Base-by-base conservation (phyloP, 2,797 vertebrate species). In the Eidolon dupreanum region DNA sequence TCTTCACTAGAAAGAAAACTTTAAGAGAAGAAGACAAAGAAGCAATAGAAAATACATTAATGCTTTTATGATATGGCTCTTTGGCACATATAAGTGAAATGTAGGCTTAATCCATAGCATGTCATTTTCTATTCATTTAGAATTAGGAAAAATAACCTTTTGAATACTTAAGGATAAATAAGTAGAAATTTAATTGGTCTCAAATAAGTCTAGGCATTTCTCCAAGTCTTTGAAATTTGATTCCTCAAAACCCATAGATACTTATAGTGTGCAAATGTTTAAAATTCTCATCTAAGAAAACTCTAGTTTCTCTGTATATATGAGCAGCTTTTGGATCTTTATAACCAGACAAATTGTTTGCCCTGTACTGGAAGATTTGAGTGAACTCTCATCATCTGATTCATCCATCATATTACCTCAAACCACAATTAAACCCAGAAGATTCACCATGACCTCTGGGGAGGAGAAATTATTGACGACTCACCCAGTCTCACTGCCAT, bases 121-220 rank as follows among this genome's bases (percentile, higher is more conserved):
- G 63, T 61, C 53, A 57, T 85, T 97, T 93, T 78, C 92, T 94
- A 86, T 85, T 82, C 66, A 90, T 90, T 89, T 93, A 90, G 90
- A 95, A 90, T 93, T 95, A 94, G 93, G 81, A 88, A 97, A 94
- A 92, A 95, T 90, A 94, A 92, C 68, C 38, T 86, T 96, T 90
- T 77, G 71, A 92, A 68, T 83, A 59, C 51, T 38, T 90, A 70
- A 59, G 19, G 13, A 93, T 95, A 95, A 93, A 74, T 91, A 95
- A 93, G 70, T 96, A 55, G 59, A 96, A 94, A 92, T 66, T 71
- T 88, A 93, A 70, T 82, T 74, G 33, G 28, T 83, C 83, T 92
- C 31, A 77, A 94, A 41, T 81, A 93, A 93, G 24, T 57, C 41
- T 82, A 94, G 77, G 86, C 82, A 81, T 91, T 96, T 92, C 36